Conservation (phyloP, 2,113 vertebrate genomes). For the Saccopteryx leptura region DNA sequence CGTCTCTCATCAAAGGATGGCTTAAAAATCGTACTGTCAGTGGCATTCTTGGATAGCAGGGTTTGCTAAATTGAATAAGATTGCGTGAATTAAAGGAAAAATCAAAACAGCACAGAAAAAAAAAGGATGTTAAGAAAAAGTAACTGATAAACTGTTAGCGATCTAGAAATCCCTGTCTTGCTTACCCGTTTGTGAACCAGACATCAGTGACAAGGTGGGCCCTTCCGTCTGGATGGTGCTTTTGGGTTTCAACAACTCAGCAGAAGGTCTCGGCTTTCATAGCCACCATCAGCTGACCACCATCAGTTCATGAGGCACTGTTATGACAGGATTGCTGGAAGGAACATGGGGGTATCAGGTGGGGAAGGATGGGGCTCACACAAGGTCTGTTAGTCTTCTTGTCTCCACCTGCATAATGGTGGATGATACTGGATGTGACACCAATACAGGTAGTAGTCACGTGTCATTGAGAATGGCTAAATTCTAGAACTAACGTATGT, state of each 20-base stretch:
- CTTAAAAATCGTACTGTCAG: not conserved
- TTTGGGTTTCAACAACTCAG: too few species aligned
- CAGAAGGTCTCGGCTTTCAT: not conserved
- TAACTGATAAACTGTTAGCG: not conserved
- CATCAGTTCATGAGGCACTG: too few species aligned
- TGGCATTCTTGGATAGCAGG: not conserved
- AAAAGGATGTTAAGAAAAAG: not conserved
- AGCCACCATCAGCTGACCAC: not conserved
- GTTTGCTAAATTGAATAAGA: not conserved
- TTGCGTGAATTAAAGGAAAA: not conserved
- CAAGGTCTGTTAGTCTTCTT: not conserved
- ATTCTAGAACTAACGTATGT: not conserved
- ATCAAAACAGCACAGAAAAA: not conserved
- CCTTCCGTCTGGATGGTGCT: rapidly evolving
- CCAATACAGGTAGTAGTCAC: too few species aligned
- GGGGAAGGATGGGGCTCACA: not conserved
- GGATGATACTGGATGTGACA: too few species aligned
- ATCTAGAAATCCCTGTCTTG: not conserved
- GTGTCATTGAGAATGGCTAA: not conserved
- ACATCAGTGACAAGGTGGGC: not conserved
- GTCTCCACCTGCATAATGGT: not conserved
- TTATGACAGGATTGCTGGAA: not conserved
- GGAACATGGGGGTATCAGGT: rapidly evolving
- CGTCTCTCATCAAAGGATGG: not conserved
- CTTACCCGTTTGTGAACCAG: not conserved